These are phyloP conservation scores for Ia io DNA, from an alignment of 2,113 vertebrate genomes.

Conservation along the genomic window DNA sequence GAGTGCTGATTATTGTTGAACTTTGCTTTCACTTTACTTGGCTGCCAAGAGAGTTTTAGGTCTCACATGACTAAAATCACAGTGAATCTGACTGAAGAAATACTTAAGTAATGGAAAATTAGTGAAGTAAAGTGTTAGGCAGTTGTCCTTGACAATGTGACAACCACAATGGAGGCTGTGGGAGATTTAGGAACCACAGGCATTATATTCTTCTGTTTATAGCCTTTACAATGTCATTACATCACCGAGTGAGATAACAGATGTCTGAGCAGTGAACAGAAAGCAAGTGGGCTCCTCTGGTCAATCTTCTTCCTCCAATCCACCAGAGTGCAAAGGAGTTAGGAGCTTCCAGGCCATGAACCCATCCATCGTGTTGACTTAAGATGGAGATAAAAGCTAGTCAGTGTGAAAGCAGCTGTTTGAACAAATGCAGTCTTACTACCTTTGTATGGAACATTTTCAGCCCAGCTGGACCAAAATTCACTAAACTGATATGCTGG, in stretches of 20 bases:
- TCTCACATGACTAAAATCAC: background rate
- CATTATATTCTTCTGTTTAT: too few species aligned
- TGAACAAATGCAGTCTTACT: background rate
- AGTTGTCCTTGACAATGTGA: background rate
- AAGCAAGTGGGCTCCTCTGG: background rate
- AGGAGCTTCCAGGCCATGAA: background rate
- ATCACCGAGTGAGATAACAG: background rate
- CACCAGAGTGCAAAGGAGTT: background rate
- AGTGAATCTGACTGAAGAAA: background rate
- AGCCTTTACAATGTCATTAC: background rate
- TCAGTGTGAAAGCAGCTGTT: background rate
- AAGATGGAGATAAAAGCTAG: background rate
- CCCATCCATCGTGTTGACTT: background rate
- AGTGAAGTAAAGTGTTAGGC: background rate
- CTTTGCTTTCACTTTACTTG: background rate
- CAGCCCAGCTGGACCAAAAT: background rate
- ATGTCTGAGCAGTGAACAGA: background rate
- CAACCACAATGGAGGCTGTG: background rate
- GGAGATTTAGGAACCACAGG: background rate
- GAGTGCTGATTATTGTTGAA: background rate
- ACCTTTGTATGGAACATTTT: background rate
- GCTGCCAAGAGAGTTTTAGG: background rate
- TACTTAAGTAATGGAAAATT: background rate
- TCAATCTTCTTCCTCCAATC: background rate
- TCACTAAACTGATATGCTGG: background rate